These are phyloP conservation scores for Camelus dromedarius DNA, from an alignment of 2,113 vertebrate species.

Conservation along the genomic window DNA sequence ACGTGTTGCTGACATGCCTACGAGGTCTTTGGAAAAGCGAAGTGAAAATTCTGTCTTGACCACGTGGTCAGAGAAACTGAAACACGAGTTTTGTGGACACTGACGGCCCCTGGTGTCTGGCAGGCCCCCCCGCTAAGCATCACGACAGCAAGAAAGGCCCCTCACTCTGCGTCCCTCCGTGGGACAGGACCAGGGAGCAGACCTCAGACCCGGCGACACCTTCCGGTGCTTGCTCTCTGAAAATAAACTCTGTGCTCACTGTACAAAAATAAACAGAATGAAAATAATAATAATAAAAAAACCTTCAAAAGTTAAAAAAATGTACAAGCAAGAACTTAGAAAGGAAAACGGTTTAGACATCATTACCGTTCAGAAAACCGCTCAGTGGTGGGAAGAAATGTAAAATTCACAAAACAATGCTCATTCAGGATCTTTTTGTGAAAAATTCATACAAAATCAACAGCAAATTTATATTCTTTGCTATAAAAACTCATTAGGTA, in stretches of 20 bases:
- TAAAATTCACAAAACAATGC: slow-evolving; percentile 86
- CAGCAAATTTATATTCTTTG: slow-evolving; percentile 86
- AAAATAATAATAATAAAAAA: slow-evolving; percentile 12
- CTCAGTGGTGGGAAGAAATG: slow-evolving; percentile 83
- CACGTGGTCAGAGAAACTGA: neutral
- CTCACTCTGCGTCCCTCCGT: neutral
- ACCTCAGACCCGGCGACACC: neutral
- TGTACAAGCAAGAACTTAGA: slow-evolving; percentile 75
- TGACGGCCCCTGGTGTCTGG: neutral
- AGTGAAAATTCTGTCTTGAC: neutral
- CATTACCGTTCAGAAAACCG: slow-evolving; percentile 82
- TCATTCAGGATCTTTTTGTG: slow-evolving; percentile 75
- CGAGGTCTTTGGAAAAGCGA: slow-evolving; percentile 75
- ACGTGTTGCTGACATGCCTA: neutral
- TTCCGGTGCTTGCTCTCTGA: slow-evolving; percentile 49
- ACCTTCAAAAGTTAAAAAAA: slow-evolving; percentile 58
- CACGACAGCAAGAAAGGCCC: slow-evolving; percentile 64
- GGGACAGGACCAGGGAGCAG: neutral
- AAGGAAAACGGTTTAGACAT: slow-evolving; percentile 75
- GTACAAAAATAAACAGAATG: slow-evolving; percentile 75
- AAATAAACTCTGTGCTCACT: slow-evolving; percentile 76
- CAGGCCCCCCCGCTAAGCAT: neutral
- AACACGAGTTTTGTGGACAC: neutral
- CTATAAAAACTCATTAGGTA: slow-evolving; percentile 87
- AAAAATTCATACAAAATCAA: slow-evolving; percentile 88